Percentiles rank a stretch among this genome's conserved stretches.
These are phyloP conservation scores for Aporrectodea caliginosa DNA, from an alignment of 1,140 invertebrate genomes.

Conservation along the genomic window DNA sequence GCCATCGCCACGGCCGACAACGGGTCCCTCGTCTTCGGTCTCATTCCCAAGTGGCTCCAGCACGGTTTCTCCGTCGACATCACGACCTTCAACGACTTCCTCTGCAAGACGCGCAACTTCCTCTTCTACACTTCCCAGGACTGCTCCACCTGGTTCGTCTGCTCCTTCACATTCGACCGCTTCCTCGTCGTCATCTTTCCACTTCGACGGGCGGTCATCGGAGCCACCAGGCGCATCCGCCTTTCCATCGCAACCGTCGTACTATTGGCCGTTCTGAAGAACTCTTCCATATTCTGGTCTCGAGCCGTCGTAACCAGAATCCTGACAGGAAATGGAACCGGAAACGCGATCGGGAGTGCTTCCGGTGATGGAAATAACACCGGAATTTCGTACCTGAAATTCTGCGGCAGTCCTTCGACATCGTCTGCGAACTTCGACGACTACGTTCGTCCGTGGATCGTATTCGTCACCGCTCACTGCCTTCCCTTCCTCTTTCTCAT, in stretches of 20 bases:
- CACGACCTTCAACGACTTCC: background rate
- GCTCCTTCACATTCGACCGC: background rate
- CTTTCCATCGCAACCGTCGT: background rate
- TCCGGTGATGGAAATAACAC: background rate
- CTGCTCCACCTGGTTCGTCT: background rate
- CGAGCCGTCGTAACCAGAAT: background rate
- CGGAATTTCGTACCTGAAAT: background rate
- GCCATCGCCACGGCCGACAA: background rate
- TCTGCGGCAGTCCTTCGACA: background rate
- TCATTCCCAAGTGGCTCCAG: background rate
- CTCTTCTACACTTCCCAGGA: background rate
- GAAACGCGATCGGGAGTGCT: background rate
- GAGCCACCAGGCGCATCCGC: background rate
- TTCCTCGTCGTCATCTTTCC: background rate
- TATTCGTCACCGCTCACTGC: background rate
- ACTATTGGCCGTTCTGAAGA: background rate
- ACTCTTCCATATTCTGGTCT: background rate
- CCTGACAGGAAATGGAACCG: background rate
- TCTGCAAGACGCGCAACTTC: background rate
- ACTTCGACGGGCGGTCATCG: background rate
- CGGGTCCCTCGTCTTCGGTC: background rate
- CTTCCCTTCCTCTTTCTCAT: background rate
- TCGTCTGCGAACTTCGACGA: background rate
- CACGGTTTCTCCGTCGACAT: background rate
- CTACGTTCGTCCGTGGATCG: background rate